These are phyloP conservation scores for Gastrophysa polygoni DNA, from an alignment of 2,888 invertebrate genomes.

Conservation along the genomic window DNA sequence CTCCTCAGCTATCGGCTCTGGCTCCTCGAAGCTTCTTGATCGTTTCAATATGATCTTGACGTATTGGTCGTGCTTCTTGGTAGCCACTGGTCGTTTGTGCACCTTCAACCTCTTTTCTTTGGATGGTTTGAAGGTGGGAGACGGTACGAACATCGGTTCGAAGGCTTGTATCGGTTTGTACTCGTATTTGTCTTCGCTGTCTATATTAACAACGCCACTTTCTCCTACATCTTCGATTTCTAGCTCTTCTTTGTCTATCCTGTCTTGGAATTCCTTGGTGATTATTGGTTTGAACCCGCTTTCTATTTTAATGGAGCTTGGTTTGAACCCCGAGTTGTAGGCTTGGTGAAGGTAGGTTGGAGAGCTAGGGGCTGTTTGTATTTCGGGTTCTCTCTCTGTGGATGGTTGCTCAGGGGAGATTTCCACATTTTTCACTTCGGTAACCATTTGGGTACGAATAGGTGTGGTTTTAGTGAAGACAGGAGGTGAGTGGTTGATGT, in stretches of 20 bases:
- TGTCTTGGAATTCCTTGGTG: constrained; percentile 62
- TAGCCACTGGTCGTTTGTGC: constrained; percentile 47
- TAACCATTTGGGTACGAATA: constrained; percentile 24
- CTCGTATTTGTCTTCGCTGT: constrained; percentile 58
- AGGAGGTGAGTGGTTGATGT: constrained; percentile 8
- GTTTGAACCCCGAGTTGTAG: constrained; percentile 78
- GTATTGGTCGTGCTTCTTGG: constrained; percentile 41
- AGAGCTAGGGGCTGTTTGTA: constrained; percentile 41
- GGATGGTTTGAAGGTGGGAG: constrained; percentile 68
- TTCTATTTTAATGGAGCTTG: constrained; percentile 80
- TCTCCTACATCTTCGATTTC: constrained; percentile 60
- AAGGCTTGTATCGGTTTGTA: constrained; percentile 69
- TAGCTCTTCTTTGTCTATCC: constrained; percentile 56
- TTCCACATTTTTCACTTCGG: constrained; percentile 45
- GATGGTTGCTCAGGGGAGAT: constrained; percentile 52
- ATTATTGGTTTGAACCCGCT: constrained; percentile 84
- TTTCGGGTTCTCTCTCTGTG: constrained; percentile 49
- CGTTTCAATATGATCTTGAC: constrained; percentile 42
- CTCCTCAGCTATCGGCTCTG: constrained; percentile 61
- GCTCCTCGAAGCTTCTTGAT: constrained; percentile 51
- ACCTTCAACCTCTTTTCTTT: constrained; percentile 52
- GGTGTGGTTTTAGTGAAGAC: constrained; percentile 21
- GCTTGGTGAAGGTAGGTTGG: constrained; percentile 59
- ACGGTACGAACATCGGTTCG: constrained; percentile 82
- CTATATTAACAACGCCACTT: constrained; percentile 54